phyloP scores from a whole-genome alignment of 2,113 vertebrate genomes.

The Pelusios castaneus region DNA sequence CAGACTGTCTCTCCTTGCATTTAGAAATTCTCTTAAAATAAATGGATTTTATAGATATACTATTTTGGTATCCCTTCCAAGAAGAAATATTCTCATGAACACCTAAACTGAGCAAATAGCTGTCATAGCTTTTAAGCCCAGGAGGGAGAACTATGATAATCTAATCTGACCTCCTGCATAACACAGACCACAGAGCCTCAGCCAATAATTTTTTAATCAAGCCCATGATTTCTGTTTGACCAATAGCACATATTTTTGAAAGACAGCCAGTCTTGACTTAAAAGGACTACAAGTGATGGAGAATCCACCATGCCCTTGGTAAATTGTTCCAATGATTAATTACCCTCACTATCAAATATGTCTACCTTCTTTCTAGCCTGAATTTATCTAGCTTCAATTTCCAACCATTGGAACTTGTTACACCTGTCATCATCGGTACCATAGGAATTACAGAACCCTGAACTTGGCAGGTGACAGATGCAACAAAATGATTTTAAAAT shows the following conservation, averaged over 20 bases:
- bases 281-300: neutral
- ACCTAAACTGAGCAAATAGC: neutral
- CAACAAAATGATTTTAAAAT: conserved; percentile 55
- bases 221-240: neutral
- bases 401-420: neutral
- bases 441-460: neutral
- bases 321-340: conserved; percentile 20
- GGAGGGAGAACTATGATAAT: neutral
- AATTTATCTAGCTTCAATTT: neutral
- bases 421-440: neutral
- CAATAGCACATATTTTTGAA: neutral
- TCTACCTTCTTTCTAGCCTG: neutral
- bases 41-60: conserved; percentile 37
- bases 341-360: neutral
- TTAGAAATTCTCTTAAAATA: conserved; percentile 16
- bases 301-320: neutral
- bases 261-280: neutral
- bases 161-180: neutral
- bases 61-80: conserved; percentile 10
- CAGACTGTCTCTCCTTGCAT: neutral
- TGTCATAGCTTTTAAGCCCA: neutral
- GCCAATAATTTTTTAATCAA: neutral
- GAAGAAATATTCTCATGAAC: conserved; percentile 11
- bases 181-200: conserved; percentile 1
- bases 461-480: conserved; percentile 34